Evolutionary conservation across 2,113 vertebrate species (phyloP).

Genomic region (Brachypodius melanocephalos): DNA sequence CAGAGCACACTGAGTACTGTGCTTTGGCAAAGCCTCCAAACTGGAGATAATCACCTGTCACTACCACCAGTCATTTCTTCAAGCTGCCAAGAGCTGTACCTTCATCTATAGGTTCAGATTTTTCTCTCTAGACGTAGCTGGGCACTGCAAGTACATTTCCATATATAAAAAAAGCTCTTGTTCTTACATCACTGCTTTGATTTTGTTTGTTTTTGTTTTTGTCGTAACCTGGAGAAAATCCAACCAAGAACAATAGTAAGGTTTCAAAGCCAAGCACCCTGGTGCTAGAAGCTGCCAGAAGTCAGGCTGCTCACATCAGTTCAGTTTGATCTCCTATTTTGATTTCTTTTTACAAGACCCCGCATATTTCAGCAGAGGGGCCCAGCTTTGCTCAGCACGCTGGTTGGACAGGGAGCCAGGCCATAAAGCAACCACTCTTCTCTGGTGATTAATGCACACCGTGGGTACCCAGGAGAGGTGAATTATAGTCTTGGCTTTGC

Average conservation of each 20-base stretch:
- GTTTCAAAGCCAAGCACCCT: not conserved
- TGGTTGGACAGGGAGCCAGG: not conserved
- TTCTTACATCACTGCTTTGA: not conserved
- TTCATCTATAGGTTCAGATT: not conserved
- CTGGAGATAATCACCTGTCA: not conserved
- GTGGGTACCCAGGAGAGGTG: not conserved
- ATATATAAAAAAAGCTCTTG: not conserved
- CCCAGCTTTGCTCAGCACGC: not conserved
- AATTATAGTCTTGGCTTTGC: conserved; percentile 26
- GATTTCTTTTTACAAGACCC: conserved; percentile 14
- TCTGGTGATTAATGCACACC: not conserved
- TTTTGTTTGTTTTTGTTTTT: not conserved
- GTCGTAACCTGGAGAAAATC: not conserved
- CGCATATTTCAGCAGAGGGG: not conserved
- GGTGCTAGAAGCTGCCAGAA: not conserved
- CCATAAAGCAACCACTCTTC: not conserved
- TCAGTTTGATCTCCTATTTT: not conserved
- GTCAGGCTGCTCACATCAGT: not conserved
- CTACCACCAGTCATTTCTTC: not conserved
- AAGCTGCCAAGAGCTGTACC: not conserved
- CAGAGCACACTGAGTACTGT: not conserved
- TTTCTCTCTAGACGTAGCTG: not conserved
- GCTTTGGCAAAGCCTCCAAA: not conserved
- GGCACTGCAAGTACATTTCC: not conserved
- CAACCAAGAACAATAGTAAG: not conserved